A percentile compares a stretch with the other conserved stretches of the same genome.
Conservation (phyloP, 2,888 invertebrate genomes). For the Caenorhabditis sp. region DNA sequence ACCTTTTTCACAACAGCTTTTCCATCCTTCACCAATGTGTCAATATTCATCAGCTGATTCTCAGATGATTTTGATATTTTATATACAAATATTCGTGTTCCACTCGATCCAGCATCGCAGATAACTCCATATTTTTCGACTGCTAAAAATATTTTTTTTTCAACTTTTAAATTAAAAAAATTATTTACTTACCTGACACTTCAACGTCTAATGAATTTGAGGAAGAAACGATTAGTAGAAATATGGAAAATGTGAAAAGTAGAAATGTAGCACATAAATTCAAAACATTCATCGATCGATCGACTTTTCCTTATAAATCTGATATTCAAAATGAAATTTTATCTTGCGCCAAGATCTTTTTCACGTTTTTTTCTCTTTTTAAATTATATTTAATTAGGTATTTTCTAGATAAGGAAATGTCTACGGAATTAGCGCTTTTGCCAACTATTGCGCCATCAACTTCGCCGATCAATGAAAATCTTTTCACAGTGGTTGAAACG, state of each 20-base stretch:
- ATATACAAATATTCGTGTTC: conserved; percentile 75
- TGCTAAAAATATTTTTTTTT: neutral
- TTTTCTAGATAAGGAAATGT: neutral
- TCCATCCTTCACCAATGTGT: conserved; percentile 64
- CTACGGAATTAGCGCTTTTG: neutral
- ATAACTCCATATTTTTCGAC: conserved; percentile 73
- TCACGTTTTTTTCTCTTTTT: neutral
- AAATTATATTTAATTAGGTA: neutral
- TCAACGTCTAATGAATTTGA: neutral
- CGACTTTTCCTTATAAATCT: neutral
- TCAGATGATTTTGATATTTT: conserved; percentile 20
- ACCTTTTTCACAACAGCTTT: conserved; percentile 67
- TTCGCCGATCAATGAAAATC: neutral
- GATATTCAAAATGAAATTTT: neutral
- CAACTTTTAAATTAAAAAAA: neutral
- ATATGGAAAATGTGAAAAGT: neutral
- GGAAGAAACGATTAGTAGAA: neutral
- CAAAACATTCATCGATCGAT: neutral
- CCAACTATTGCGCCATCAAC: neutral
- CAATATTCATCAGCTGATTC: conserved; percentile 73
- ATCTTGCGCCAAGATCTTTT: neutral
- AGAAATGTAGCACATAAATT: neutral
- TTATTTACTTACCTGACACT: neutral
- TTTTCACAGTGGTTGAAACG: conserved; percentile 7
- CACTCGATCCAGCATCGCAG: conserved; percentile 76